These are phyloP conservation scores for Elysia crispata DNA, from an alignment of 2,888 invertebrate genomes.

Conservation along the genomic window DNA sequence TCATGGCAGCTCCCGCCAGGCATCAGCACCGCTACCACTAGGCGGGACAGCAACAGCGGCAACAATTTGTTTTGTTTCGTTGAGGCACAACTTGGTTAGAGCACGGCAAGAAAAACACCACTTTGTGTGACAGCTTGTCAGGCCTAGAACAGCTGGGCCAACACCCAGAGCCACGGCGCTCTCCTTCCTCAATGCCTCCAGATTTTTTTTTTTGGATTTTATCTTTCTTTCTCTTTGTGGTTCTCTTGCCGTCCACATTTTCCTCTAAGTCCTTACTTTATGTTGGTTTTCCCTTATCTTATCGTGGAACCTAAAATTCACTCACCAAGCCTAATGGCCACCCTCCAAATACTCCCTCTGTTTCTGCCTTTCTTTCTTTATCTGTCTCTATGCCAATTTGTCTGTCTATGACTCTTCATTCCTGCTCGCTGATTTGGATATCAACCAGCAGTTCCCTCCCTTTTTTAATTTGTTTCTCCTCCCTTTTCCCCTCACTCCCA, in stretches of 20 bases:
- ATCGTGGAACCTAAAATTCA: neutral
- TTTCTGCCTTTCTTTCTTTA: neutral
- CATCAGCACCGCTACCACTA: too few relatives aligned
- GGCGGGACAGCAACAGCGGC: too few relatives aligned
- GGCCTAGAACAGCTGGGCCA: constrained; percentile 21
- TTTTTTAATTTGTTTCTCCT: neutral
- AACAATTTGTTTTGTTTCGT: neutral
- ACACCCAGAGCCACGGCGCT: neutral
- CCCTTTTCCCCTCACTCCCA: neutral
- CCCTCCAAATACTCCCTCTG: neutral
- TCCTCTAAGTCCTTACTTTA: neutral
- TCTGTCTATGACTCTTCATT: constrained; percentile 1
- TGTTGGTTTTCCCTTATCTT: constrained; percentile 2
- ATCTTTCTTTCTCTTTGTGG: neutral
- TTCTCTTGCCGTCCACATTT: neutral
- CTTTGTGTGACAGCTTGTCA: constrained; percentile 38
- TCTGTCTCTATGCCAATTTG: neutral
- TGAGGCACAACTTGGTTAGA: constrained; percentile 3
- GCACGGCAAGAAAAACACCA: constrained; percentile 34
- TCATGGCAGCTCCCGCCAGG: too few relatives aligned
- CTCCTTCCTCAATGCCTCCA: neutral
- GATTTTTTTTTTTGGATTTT: neutral
- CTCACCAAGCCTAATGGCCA: too few relatives aligned
- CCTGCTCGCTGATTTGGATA: neutral
- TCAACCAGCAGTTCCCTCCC: neutral